Percentiles rank a stretch among this genome's conserved stretches.
Conservation (phyloP, 2,797 vertebrate species). For the Sylvilagus floridanus region DNA sequence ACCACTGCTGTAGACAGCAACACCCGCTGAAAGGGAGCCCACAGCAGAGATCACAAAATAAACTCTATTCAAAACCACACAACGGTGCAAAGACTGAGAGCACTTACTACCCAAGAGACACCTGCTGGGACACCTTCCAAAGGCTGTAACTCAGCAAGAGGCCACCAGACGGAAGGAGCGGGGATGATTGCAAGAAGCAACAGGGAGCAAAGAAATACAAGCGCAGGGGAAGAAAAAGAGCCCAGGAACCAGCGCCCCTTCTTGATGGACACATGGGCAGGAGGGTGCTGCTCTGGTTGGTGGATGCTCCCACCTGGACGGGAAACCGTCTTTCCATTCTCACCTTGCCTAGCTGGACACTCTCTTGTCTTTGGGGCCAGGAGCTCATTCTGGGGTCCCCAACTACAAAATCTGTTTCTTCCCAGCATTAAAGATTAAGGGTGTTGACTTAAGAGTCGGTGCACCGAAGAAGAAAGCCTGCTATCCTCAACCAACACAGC, state of each 20-base stretch:
- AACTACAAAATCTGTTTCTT: constrained; percentile 19
- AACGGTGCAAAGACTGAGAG: background rate
- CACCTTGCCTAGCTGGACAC: background rate
- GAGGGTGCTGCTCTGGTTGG: background rate
- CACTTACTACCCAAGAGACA: background rate
- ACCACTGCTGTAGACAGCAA: background rate
- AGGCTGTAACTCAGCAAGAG: background rate
- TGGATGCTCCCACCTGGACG: too few relatives aligned
- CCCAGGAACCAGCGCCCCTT: background rate
- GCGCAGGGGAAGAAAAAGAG: background rate
- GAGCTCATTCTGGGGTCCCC: background rate
- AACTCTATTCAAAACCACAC: background rate
- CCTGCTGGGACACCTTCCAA: background rate
- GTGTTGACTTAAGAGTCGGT: background rate
- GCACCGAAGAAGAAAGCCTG: background rate
- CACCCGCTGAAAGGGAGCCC: background rate
- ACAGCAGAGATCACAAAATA: background rate
- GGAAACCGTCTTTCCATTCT: background rate
- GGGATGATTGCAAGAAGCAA: background rate
- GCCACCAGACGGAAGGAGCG: background rate
- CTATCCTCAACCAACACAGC: background rate
- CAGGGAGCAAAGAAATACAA: background rate
- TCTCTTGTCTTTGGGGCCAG: background rate
- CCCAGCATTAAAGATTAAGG: background rate
- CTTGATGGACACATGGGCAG: background rate